Percentiles rank a stretch among this genome's conserved stretches.
Conservation (phyloP, 1,140 invertebrate genomes). For the Acarapis woodi region DNA sequence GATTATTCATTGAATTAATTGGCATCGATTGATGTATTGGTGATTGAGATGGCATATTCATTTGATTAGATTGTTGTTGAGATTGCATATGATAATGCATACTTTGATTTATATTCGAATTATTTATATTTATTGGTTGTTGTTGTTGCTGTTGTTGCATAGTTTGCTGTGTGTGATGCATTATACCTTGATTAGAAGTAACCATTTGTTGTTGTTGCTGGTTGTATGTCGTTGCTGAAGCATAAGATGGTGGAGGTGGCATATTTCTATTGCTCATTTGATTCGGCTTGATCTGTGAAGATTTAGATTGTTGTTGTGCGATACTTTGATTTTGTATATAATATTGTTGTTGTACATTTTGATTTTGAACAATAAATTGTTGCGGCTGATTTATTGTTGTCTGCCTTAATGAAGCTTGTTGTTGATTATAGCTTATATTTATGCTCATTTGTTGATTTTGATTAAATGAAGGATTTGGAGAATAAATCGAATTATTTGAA, state of each 20-base stretch:
- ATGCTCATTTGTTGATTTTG: not conserved
- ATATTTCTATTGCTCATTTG: slow-evolving; percentile 4
- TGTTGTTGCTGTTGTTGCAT: slow-evolving; percentile 4
- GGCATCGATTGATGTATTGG: slow-evolving; percentile 6
- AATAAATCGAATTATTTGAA: not conserved
- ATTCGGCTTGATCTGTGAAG: slow-evolving; percentile 1
- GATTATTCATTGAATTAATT: slow-evolving; percentile 9
- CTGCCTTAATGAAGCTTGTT: not conserved
- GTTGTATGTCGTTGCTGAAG: slow-evolving; percentile 9
- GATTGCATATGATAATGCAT: slow-evolving; percentile 14
- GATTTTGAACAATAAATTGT: slow-evolving; percentile 1
- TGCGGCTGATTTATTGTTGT: not conserved
- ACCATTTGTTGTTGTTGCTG: too few species aligned
- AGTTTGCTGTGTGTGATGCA: slow-evolving; percentile 21
- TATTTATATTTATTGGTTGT: slow-evolving; percentile 10
- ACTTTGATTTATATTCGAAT: slow-evolving; percentile 18
- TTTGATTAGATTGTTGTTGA: slow-evolving; percentile 9
- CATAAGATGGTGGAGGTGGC: slow-evolving; percentile 9
- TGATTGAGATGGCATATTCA: slow-evolving; percentile 9
- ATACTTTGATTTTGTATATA: slow-evolving; percentile 6
- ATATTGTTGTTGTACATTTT: slow-evolving; percentile 6
- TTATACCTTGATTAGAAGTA: slow-evolving; percentile 25
- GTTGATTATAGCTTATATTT: not conserved
- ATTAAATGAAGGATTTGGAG: not conserved
- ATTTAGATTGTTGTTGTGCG: slow-evolving; percentile 14